Evolutionary conservation across 2,797 vertebrate species (phyloP), one percentile per base, ranked within the genome.

Genomic region (Sebastes itinus): DNA sequence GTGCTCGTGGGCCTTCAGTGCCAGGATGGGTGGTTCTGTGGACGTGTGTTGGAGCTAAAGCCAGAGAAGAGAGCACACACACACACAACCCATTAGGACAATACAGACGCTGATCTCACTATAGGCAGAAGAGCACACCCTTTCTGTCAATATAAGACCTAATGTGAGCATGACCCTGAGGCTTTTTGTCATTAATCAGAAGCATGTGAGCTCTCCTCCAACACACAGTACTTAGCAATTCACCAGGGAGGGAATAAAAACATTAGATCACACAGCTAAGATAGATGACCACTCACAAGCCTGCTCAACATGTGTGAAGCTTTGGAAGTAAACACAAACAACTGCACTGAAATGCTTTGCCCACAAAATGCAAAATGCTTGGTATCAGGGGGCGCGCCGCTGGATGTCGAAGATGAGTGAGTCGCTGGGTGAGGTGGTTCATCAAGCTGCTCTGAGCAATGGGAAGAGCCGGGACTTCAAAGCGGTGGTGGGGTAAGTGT

Each of bases 21-120:
- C 88, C 67, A 91, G 81, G 65, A 90, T 72, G 1, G 93, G 92
- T 3, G 95, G 79, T 30, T 95, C 95, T 2, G 94, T 95, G 23
- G 95, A 89, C 0, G 88, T 75, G 58, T 79, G 94, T 89, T 95
- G 94, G 65, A 97, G 93, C 96, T 97, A 7, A 25, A 68, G 18
- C 49, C 49, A n/a, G 20, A 7, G 42, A 49, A 73, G 20, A 38
- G 10, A 28, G 25, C 81, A 77, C 32, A 82, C 42, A n/a, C n/a
- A 64, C 83, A 81, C 73, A 76, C 23, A 46, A 35, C 49, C 68
- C 83, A 86, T 93, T 89, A 92, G 82, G 55, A 86, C 55, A 81
- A 83, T 28, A 72, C 20, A 33, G 68, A 81, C 78, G 62, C 59
- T 83, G 86, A 90, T 75, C 80, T 87, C 83, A 88, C n/a, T 60